phyloP scores from a whole-genome alignment of 2,113 vertebrate genomes.

The Solenodon paradoxus region DNA sequence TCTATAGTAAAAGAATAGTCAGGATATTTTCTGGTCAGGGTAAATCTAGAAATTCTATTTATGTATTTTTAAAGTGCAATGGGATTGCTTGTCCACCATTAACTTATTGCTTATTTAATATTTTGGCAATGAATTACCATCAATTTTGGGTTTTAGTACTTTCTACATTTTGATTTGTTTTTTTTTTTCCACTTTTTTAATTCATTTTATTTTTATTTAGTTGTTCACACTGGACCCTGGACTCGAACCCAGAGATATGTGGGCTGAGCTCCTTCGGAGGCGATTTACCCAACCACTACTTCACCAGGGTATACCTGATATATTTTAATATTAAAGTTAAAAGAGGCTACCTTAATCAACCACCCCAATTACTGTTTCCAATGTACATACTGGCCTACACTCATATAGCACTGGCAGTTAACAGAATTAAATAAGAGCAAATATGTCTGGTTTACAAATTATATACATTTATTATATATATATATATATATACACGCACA shows the following conservation, averaged over 20 bases:
- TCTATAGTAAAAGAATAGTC: background rate
- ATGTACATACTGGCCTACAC: too few relatives aligned
- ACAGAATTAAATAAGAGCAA: background rate
- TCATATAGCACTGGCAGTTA: background rate
- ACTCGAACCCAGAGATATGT: too few relatives aligned
- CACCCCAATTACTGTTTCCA: background rate
- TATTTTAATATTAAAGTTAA: constrained; percentile 13
- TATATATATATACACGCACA: background rate
- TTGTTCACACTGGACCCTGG: too few relatives aligned
- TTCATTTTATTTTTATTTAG: too few relatives aligned
- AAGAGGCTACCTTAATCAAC: background rate
- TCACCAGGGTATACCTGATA: too few relatives aligned
- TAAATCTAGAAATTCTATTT: background rate
- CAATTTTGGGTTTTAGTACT: background rate
- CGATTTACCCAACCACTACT: too few relatives aligned
- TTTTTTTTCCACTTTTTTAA: too few relatives aligned
- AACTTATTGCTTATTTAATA: background rate
- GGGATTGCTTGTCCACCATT: background rate
- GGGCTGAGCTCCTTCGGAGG: too few relatives aligned
- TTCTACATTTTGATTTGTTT: background rate
- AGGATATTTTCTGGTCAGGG: background rate
- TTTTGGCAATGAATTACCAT: background rate
- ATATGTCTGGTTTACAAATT: background rate
- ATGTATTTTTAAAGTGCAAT: background rate
- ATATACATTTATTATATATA: background rate